Evolutionary conservation across 1,140 invertebrate species (phyloP).

Genomic region (Drosophila lacteicornis): DNA sequence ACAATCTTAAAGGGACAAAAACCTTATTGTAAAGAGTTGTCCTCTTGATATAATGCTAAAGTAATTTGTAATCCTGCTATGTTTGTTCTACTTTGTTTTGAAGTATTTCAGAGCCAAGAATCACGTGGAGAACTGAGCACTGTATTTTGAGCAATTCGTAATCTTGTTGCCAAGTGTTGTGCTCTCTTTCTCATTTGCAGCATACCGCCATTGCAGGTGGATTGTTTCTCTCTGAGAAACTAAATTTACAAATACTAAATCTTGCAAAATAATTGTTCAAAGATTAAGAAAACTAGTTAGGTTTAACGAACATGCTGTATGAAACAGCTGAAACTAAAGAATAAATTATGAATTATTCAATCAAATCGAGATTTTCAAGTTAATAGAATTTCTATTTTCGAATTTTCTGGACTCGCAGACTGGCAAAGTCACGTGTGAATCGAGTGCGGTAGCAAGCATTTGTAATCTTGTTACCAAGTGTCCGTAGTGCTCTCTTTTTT

Average conservation of each 20-base stretch:
- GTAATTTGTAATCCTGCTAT: not conserved
- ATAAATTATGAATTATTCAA: not conserved
- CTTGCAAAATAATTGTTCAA: not conserved
- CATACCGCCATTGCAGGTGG: constrained; percentile 10
- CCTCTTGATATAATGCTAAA: not conserved
- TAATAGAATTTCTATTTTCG: not conserved
- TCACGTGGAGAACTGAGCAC: not conserved
- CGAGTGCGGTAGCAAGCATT: not conserved
- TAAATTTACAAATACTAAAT: not conserved
- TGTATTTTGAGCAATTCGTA: constrained; percentile 6
- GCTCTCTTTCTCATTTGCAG: too few relatives aligned
- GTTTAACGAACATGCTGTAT: not conserved
- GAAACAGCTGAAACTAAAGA: too few relatives aligned
- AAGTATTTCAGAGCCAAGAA: not conserved
- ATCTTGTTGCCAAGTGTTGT: constrained; percentile 8
- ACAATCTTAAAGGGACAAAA: not conserved
- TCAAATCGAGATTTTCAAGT: not conserved
- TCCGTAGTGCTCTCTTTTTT: not conserved
- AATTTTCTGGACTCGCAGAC: constrained; percentile 3
- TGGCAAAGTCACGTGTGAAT: constrained; percentile 8
- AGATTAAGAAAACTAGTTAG: not conserved
- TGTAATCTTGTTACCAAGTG: constrained; percentile 39
- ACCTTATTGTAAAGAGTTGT: not conserved
- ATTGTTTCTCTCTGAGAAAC: not conserved
- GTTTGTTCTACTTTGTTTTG: not conserved